Conservation (phyloP, 2,797 vertebrate species). For the Peromyscus eremicus region DNA sequence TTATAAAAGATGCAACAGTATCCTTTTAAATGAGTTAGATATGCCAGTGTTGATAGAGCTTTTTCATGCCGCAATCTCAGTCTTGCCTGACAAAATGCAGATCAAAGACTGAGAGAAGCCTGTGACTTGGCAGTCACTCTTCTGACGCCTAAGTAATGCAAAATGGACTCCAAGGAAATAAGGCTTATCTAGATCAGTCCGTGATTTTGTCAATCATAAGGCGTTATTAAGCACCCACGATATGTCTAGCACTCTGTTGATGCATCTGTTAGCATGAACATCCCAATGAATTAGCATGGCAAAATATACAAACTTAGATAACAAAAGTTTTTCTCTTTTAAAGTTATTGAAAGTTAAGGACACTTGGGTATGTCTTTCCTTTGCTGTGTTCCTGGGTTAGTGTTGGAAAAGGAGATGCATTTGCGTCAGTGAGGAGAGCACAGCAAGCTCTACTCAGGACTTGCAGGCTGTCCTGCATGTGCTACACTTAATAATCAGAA, state of each 20-base stretch:
- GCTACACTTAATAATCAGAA: background rate
- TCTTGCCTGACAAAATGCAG: background rate
- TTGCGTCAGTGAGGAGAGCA: conserved; percentile 8
- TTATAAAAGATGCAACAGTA: background rate
- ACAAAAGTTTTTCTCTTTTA: conserved; percentile 46
- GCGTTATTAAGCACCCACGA: conserved; percentile 57
- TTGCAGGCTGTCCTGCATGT: background rate
- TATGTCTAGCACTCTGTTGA: conserved; percentile 62
- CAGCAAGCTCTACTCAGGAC: background rate
- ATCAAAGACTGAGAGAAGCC: conserved; percentile 29
- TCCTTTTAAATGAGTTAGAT: background rate
- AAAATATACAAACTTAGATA: conserved; percentile 44
- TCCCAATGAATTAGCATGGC: conserved; percentile 53
- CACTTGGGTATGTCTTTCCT: conserved; percentile 32
- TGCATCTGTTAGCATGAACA: conserved; percentile 62
- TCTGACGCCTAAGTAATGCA: conserved; percentile 51
- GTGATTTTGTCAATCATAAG: conserved; percentile 15
- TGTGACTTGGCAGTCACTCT: background rate
- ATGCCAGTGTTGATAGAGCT: background rate
- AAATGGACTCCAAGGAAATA: conserved; percentile 44
- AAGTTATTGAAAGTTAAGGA: conserved; percentile 29
- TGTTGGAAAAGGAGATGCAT: background rate
- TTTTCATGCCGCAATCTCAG: background rate
- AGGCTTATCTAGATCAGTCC: conserved; percentile 12
- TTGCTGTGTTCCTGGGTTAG: background rate